Percentiles rank a stretch among this genome's conserved stretches.
phyloP scores from a whole-genome alignment of 2,888 invertebrate species.

The Morpho deidamia region DNA sequence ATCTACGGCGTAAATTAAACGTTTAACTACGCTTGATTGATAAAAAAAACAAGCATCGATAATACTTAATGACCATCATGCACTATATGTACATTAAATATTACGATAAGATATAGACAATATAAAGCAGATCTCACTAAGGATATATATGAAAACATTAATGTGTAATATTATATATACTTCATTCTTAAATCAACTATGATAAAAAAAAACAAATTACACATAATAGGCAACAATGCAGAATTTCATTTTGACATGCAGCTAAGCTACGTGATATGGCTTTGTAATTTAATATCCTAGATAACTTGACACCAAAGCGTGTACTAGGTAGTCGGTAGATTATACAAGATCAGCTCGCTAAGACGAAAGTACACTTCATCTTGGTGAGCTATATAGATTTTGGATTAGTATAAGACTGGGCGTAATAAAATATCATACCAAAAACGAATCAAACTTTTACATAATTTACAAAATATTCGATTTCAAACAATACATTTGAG shows the following conservation, averaged over 20 bases:
- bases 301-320: conserved; percentile 4
- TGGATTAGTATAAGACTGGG: neutral
- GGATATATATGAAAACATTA: no score
- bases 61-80: neutral
- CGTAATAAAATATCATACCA: no score
- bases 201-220: conserved; percentile 15
- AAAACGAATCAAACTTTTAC: no score
- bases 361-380: neutral
- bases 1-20: no score
- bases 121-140: no score
- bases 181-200: neutral
- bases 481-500: neutral
- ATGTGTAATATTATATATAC: no score
- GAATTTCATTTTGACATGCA: conserved; percentile 19
- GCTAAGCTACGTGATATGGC: conserved; percentile 21
- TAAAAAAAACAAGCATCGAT: neutral
- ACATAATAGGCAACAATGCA: conserved; percentile 13
- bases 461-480: neutral
- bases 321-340: neutral
- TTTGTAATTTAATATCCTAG: conserved; percentile 6
- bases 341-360: neutral
- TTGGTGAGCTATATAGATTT: neutral
- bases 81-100: neutral
- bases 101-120: neutral
- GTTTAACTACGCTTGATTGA: neutral